Evolutionary conservation across 1,140 invertebrate species (phyloP).

Genomic region (Drosophila seguyi): DNA sequence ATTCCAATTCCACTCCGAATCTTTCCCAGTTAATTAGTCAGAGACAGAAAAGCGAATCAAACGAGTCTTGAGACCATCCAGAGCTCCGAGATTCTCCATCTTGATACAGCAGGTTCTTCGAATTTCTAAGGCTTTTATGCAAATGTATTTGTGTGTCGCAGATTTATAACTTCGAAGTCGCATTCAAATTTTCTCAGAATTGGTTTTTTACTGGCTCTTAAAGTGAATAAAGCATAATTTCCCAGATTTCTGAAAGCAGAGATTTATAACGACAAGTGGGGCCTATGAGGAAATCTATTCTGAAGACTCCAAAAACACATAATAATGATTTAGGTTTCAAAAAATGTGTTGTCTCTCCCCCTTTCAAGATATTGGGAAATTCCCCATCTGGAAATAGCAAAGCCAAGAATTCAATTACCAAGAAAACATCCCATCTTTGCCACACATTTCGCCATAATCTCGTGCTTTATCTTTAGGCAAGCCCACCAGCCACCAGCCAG

Average conservation of each 20-base stretch:
- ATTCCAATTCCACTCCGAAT: slow-evolving; percentile 47
- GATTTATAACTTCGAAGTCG: slow-evolving; percentile 45
- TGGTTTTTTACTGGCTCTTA: slow-evolving; percentile 46
- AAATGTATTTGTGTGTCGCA: slow-evolving; percentile 56
- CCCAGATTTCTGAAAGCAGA: slow-evolving; percentile 8
- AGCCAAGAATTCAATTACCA: slow-evolving; percentile 8
- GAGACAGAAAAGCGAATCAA: slow-evolving; percentile 23
- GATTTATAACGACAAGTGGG: slow-evolving; percentile 16
- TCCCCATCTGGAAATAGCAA: not conserved
- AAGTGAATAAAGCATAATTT: slow-evolving; percentile 19
- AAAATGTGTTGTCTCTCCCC: not conserved
- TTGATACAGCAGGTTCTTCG: slow-evolving; percentile 55
- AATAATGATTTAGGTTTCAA: not conserved
- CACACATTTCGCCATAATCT: slow-evolving; percentile 28
- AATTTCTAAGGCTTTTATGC: slow-evolving; percentile 55
- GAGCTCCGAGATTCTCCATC: slow-evolving; percentile 22
- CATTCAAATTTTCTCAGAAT: slow-evolving; percentile 68
- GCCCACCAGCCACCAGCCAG: slow-evolving; percentile 13
- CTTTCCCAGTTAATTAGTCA: slow-evolving; percentile 69
- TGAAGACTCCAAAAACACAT: not conserved
- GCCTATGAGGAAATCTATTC: not conserved
- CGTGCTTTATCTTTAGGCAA: slow-evolving; percentile 30
- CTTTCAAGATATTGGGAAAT: not conserved
- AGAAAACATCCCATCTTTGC: slow-evolving; percentile 17
- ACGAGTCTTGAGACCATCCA: slow-evolving; percentile 19